Evolutionary conservation across 2,888 invertebrate genomes (phyloP).

Genomic region (Spisula subtruncata): DNA sequence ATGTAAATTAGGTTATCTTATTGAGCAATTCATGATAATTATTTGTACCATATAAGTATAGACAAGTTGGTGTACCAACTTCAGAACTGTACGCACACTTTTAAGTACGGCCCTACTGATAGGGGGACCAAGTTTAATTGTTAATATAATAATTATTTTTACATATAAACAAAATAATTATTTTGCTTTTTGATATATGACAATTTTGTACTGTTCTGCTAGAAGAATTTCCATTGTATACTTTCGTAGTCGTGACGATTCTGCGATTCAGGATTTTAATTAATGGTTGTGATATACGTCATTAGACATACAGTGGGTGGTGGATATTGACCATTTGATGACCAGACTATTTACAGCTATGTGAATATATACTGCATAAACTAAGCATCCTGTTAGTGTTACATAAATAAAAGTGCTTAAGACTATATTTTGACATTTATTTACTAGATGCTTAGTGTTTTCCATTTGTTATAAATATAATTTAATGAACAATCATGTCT

Average conservation of each 20-base stretch:
- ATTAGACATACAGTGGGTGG: background rate
- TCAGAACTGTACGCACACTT: background rate
- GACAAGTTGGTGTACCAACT: background rate
- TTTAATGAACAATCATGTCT: conserved; percentile 53
- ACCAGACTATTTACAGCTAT: background rate
- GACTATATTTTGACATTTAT: background rate
- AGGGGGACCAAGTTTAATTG: background rate
- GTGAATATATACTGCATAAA: background rate
- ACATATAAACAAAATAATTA: background rate
- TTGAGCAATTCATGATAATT: conserved; percentile 40
- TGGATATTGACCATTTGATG: background rate
- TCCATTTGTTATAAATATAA: background rate
- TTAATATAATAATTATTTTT: background rate
- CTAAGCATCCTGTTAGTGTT: background rate
- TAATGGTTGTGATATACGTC: background rate
- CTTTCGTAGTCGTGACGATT: background rate
- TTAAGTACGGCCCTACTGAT: background rate
- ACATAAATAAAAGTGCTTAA: no score
- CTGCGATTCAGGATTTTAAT: background rate
- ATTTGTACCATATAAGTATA: conserved; percentile 27
- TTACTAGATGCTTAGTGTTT: background rate
- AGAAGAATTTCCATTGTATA: background rate
- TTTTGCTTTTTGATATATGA: background rate
- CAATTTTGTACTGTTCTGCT: background rate
- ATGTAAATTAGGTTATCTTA: conserved; percentile 41